Conservation (phyloP, 2,797 vertebrate genomes). For the Acrocephalus scirpaceus region DNA sequence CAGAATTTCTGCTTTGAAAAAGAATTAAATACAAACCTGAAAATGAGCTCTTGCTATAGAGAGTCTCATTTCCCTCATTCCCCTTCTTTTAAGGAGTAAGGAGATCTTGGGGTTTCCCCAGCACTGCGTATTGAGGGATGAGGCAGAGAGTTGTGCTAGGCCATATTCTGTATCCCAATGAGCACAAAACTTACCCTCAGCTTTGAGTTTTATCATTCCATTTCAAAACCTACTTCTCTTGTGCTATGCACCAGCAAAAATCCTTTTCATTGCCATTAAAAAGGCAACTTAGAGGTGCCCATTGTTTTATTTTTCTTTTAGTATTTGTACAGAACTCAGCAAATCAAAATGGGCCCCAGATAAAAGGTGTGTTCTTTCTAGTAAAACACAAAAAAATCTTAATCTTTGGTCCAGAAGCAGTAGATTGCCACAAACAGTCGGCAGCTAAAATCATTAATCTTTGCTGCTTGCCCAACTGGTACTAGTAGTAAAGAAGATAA, state of each 20-base stretch:
- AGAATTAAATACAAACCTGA: not conserved
- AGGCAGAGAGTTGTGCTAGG: not conserved
- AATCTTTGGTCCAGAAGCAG: conserved; percentile 82
- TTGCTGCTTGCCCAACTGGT: conserved; percentile 93
- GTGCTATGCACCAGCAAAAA: conserved; percentile 54
- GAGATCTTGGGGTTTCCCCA: not conserved
- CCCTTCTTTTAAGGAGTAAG: not conserved
- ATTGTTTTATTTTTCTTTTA: conserved; percentile 23
- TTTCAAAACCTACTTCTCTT: conserved; percentile 11
- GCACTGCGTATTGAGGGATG: not conserved
- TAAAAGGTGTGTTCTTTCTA: conserved; percentile 77
- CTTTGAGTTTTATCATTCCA: not conserved
- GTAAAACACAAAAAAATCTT: conserved; percentile 84
- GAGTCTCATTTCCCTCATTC: not conserved
- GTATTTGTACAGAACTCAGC: conserved; percentile 67
- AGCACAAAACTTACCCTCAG: not conserved
- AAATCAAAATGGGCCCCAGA: conserved; percentile 67
- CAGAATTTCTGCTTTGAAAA: not conserved
- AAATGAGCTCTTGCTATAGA: not conserved
- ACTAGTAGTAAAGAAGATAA: conserved; percentile 94
- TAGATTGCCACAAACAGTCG: conserved; percentile 81
- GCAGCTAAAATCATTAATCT: conserved; percentile 98
- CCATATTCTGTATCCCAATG: not conserved
- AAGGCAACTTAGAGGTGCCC: conserved; percentile 23
- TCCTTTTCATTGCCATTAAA: conserved; percentile 39